Conservation (phyloP, 2,888 invertebrate species). For the Drosophila gaucha region DNA sequence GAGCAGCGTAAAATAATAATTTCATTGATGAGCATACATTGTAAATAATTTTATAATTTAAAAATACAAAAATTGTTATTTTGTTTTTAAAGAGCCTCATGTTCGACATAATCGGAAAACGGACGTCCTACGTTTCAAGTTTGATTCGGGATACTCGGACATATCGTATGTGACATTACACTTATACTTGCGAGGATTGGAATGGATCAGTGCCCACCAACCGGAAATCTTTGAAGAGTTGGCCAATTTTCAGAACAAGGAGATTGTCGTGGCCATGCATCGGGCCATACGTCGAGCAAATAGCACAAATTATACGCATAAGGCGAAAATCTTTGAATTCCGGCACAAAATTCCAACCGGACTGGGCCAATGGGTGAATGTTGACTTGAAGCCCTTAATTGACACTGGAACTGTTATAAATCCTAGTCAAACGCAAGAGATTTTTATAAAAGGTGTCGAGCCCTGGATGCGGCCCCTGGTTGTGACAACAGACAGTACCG, state of each 20-base stretch:
- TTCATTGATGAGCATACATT: too few species aligned
- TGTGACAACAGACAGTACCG: slow-evolving; percentile 86
- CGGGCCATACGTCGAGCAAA: slow-evolving; percentile 76
- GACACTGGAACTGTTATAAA: slow-evolving; percentile 84
- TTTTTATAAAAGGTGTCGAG: slow-evolving; percentile 90
- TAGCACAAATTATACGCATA: slow-evolving; percentile 75
- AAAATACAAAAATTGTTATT: too few species aligned
- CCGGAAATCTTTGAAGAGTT: slow-evolving; percentile 58
- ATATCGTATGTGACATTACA: slow-evolving; percentile 82
- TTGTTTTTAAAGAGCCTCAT: slow-evolving; percentile 69
- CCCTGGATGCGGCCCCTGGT: slow-evolving; percentile 88
- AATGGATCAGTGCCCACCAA: slow-evolving; percentile 81
- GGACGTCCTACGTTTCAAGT: slow-evolving; percentile 82
- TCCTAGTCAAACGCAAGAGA: slow-evolving; percentile 89
- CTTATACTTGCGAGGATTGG: slow-evolving; percentile 81
- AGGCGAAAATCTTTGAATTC: slow-evolving; percentile 78
- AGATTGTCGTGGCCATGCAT: slow-evolving; percentile 80
- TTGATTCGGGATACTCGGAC: slow-evolving; percentile 75
- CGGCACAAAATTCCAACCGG: slow-evolving; percentile 81
- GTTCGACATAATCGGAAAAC: slow-evolving; percentile 80
- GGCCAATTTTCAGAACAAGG: slow-evolving; percentile 43
- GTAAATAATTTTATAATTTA: too few species aligned
- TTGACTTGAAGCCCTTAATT: slow-evolving; percentile 91
- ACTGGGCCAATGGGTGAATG: slow-evolving; percentile 87
- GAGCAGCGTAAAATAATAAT: too few species aligned